phyloP scores from a whole-genome alignment of 2,113 vertebrate species.

The Caranx melampygus region DNA sequence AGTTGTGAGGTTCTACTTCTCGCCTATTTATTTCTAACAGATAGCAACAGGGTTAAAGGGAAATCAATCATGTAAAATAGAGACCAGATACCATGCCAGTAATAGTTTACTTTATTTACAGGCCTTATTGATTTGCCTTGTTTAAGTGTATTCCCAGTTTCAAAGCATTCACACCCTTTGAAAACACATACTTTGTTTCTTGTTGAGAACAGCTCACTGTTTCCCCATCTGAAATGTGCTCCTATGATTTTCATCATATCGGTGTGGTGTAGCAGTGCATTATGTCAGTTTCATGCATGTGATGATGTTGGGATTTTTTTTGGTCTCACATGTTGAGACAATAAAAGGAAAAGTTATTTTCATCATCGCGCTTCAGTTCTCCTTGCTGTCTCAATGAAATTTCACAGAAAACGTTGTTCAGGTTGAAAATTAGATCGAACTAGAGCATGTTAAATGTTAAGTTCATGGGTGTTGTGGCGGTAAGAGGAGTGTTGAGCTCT shows the following conservation, averaged over 20 bases:
- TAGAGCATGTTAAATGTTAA: conserved; percentile 9
- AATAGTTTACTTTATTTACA: background rate
- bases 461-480: conserved; percentile 22
- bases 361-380: background rate
- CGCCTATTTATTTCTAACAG: background rate
- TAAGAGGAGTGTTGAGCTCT: conserved; percentile 6
- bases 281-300: background rate
- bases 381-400: background rate
- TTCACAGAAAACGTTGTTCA: background rate
- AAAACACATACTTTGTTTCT: background rate
- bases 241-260: background rate
- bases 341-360: background rate
- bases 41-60: background rate
- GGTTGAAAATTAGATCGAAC: background rate
- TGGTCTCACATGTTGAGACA: background rate
- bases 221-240: background rate
- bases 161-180: background rate
- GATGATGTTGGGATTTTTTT: background rate
- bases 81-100: background rate
- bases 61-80: background rate
- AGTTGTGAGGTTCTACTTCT: too few species aligned
- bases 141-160: background rate
- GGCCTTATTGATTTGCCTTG: too few species aligned
- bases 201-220: background rate
- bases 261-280: background rate